Evolutionary conservation across 1,140 invertebrate species (phyloP), one percentile per base, ranked within the genome.

Genomic region (Papilio glaucus): DNA sequence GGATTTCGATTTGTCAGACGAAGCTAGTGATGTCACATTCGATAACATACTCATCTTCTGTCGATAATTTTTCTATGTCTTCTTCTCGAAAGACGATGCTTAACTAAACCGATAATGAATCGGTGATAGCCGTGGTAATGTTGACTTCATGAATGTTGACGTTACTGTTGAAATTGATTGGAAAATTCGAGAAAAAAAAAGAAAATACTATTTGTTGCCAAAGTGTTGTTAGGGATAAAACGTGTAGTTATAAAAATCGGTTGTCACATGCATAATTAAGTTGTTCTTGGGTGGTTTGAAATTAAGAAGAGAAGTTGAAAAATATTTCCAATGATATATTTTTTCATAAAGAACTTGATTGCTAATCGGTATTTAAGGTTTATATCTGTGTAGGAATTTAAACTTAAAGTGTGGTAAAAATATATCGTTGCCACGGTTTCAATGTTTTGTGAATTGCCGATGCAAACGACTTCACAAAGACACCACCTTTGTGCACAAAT

Each of bases 241-340:
- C 41, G 79, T 88, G 85, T 91, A 91, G 89, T 90, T 93, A 87
- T 91, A 90, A 87, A 88, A 90, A 88, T 90, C 89, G 91, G 88
- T 92, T 92, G 90, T 90, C 90, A 85, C 89, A 85, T 91, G 84
- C 89, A 92, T 93, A 90, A 91, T 88, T 91, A 89, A 91, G 87
- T 91, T 93, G 88, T 90, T 93, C 91, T 92, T 89, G 86, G 80
- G 83, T 85, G 90, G 87, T 91, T 87, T 85, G 89, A 87, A 82
- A 85, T 89, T 89, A 91, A 90, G 87, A 82, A 90, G 85, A 90
- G 76, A 89, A 86, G 87, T 92, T 91, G 89, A 91, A 89, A 85
- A 91, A 91, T 92, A 92, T 93, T 93, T 91, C 91, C 89, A 87
- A 92, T 92, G 85, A 91, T 93, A 93, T 93, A 93, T 93, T 93